Evolutionary conservation across 2,797 vertebrate species (phyloP), one percentile per base, ranked within the genome.

Genomic region (Graptemys geographica): DNA sequence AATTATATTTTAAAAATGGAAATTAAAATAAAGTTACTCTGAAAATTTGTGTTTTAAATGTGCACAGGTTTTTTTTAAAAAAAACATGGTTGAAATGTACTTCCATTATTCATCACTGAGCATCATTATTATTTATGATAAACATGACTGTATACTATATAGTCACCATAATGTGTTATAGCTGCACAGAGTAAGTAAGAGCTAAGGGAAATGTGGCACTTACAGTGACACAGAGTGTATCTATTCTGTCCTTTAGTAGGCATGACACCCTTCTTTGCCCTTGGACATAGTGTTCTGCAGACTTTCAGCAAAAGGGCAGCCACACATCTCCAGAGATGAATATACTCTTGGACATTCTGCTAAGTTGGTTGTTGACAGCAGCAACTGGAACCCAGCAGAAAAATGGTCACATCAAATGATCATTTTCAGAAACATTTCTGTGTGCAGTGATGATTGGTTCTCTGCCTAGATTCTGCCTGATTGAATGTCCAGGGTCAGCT

Each of bases 341-440:
- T 81, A 92, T 5, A 93, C 12, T 23, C 44, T 83, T 84, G 52
- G 49, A 86, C 69, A 93, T 96, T 94, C 92, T 81, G 52, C 41
- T 94, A 90, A 97, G 74, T 21, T 89, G 57, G 52, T 52, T 86
- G 56, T 52, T 94, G 90, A 86, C 37, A 97, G 56, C 83, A 95
- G 49, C 59, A 94, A 82, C 2, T 79, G 82, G 94, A 65, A 93
- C 18, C 10, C 13, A 47, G 52, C 44, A 94, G 27, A 92, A 95
- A 96, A 95, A 90, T 51, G 2, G 2, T 52, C n/a, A 15, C 59
- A 82, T 86, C 37, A 53, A 79, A 81, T 81, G 18, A 86, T 89
- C 65, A 53, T 95, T 94, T 93, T 87, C 49, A 87, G 89, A 86
- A 96, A 79, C 15, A 56, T 69, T 94, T 92, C 74, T 55, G 16